Percentiles rank a stretch among this genome's conserved stretches.
phyloP scores from a whole-genome alignment of 2,888 invertebrate genomes.

The Mesoligia furuncula region DNA sequence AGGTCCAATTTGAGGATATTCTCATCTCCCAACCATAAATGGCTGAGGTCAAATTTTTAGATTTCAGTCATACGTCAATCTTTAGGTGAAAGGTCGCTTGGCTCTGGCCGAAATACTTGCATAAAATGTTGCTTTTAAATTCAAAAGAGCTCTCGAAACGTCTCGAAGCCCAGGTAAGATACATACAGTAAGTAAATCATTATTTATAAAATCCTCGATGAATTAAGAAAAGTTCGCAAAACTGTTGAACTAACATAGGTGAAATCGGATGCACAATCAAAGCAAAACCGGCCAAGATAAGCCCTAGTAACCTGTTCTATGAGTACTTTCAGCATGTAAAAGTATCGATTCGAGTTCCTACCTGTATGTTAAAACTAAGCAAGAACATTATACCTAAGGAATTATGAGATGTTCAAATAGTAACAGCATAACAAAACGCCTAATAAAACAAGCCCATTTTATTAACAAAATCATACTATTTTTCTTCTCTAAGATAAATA shows the following conservation, averaged over 20 bases:
- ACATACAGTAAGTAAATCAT: too few species aligned
- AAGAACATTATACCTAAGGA: background rate
- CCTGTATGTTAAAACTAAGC: background rate
- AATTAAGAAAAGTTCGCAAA: background rate
- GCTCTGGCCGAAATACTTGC: background rate
- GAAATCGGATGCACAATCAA: conserved; percentile 15
- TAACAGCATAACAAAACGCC: background rate
- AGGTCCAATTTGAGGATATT: background rate
- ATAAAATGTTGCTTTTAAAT: background rate
- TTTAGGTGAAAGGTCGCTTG: background rate
- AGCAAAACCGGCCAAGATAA: background rate
- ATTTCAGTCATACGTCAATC: background rate
- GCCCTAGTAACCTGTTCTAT: conserved; percentile 7
- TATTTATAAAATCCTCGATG: background rate
- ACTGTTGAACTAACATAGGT: conserved; percentile 11
- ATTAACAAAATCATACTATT: background rate
- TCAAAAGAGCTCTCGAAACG: background rate
- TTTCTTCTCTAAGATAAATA: conserved; percentile 39
- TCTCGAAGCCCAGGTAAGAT: background rate
- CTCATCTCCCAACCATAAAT: background rate
- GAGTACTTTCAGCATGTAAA: background rate
- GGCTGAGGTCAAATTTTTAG: background rate
- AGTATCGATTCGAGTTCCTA: conserved; percentile 29
- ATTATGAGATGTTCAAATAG: conserved; percentile 1
- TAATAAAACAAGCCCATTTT: conserved; percentile 4